Evolutionary conservation across 1,140 invertebrate species (phyloP).

Genomic region (Anoplolepis gracilipes): DNA sequence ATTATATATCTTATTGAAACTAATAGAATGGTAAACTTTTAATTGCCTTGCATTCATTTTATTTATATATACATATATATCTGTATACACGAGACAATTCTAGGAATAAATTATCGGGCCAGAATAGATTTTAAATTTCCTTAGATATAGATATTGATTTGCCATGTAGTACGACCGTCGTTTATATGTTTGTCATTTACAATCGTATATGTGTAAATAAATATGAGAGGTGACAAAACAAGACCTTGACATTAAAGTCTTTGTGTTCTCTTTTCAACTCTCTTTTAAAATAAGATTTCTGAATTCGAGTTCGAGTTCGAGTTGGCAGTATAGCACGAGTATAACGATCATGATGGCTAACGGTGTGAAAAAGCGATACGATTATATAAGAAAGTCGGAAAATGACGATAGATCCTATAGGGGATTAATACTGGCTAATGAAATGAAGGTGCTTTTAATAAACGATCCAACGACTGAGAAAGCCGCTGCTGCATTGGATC

Average conservation of each 20-base stretch:
- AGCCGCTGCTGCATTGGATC: constrained; percentile 94
- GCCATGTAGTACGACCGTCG: too few relatives aligned
- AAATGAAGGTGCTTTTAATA: constrained; percentile 95
- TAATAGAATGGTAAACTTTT: too few relatives aligned
- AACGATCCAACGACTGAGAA: constrained; percentile 97
- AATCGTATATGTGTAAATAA: not conserved
- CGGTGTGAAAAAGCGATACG: constrained; percentile 60
- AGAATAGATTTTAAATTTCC: too few relatives aligned
- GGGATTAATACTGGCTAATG: constrained; percentile 93
- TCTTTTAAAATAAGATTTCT: not conserved
- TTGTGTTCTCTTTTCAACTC: not conserved
- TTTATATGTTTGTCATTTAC: too few relatives aligned
- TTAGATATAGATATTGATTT: too few relatives aligned
- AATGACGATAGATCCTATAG: constrained; percentile 93
- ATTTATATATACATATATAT: too few relatives aligned
- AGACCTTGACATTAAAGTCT: not conserved
- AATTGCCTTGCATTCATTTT: too few relatives aligned
- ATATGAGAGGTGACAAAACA: not conserved
- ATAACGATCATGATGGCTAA: not conserved
- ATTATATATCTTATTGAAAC: too few relatives aligned
- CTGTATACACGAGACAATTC: too few relatives aligned
- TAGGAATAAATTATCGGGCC: too few relatives aligned
- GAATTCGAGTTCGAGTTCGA: not conserved
- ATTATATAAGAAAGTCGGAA: constrained; percentile 91
- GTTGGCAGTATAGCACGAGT: not conserved